Base-by-base conservation (phyloP, 2,888 invertebrate species). In the Rutpela maculata region DNA sequence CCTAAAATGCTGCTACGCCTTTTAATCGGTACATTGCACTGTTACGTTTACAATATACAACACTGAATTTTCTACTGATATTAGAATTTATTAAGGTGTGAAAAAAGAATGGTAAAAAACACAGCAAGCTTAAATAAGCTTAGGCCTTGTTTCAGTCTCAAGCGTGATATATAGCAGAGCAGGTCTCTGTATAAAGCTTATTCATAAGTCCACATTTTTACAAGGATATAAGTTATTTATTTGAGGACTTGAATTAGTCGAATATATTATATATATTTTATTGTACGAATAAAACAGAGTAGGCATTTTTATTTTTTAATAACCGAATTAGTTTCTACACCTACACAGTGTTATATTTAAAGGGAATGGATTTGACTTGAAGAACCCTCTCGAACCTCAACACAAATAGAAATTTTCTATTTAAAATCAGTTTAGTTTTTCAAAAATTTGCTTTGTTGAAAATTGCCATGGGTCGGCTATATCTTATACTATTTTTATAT, bases 51-150 rank as follows among this genome's bases (percentile, higher is more conserved):
- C 38, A 57, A 56, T 69, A 76, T 60, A 66, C 43, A 66, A 38
- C 77, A 69, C 68, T 26, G 60, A 77, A 67, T 74, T 71, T 66
- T 77, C 68, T 69, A 67, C 65, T 65, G 77, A 74, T 77, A 77
- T 77, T 77, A 77, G 74, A 77, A 77, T 77, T 77, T 77, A 77
- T 74, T 74, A 77, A 74, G 77, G 77, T 77, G 74, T 77, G 74
- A 77, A 74, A 71, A 26, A 70, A 74, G 74, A 74, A 71, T 62
- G 60, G 70, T 70, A 60, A 66, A 77, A 77, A 77, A 77, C 70
- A 43, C 62, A 71, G 50, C 70, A 69, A 65, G 77, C 71, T 71
- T 71, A 70, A 77, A 77, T 67, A 67, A 74, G 77, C 74, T 77
- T 77, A 77, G 76, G 77, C 56, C 26, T 43, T 74, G 73, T 77